Evolutionary conservation across 2,113 vertebrate species (phyloP).

Genomic region (Cyprinodon variegatus): DNA sequence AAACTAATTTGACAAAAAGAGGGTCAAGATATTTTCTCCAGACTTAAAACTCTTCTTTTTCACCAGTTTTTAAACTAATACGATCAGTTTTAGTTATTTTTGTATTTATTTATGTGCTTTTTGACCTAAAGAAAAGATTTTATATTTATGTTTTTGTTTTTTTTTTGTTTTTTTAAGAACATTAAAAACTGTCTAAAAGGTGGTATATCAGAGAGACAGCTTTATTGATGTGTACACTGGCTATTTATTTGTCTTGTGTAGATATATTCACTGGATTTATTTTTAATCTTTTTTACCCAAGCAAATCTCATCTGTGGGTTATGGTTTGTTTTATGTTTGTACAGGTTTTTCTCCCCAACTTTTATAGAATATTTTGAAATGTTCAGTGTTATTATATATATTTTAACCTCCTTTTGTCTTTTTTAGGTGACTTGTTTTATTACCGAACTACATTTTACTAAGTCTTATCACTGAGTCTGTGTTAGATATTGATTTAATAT

Average conservation of each 20-base stretch:
- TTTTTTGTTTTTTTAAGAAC: slow-evolving; percentile 53
- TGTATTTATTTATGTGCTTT: slow-evolving; percentile 81
- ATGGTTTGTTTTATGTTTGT: slow-evolving; percentile 59
- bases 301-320: slow-evolving; percentile 36
- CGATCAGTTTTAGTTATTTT: slow-evolving; percentile 70
- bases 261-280: slow-evolving; percentile 72
- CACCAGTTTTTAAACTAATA: slow-evolving; percentile 75
- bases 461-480: slow-evolving; percentile 77
- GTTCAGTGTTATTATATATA: slow-evolving; percentile 79
- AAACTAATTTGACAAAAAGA: slow-evolving; percentile 20
- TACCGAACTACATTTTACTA: slow-evolving; percentile 66
- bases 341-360: slow-evolving; percentile 57
- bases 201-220: slow-evolving; percentile 47
- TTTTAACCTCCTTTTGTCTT: slow-evolving; percentile 61
- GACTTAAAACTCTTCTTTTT: slow-evolving; percentile 55
- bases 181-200: slow-evolving; percentile 53
- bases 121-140: slow-evolving; percentile 73
- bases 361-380: slow-evolving; percentile 65
- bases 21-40: slow-evolving; percentile 39
- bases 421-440: slow-evolving; percentile 57
- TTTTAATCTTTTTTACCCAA: slow-evolving; percentile 51
- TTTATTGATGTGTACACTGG: slow-evolving; percentile 73
- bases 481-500: slow-evolving; percentile 58
- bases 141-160: slow-evolving; percentile 78
- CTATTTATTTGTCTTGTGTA: slow-evolving; percentile 79